A percentile compares a stretch with the other conserved stretches of the same genome.
Evolutionary conservation across 2,888 invertebrate species (phyloP).

Genomic region (Chloroclystis v-ata): DNA sequence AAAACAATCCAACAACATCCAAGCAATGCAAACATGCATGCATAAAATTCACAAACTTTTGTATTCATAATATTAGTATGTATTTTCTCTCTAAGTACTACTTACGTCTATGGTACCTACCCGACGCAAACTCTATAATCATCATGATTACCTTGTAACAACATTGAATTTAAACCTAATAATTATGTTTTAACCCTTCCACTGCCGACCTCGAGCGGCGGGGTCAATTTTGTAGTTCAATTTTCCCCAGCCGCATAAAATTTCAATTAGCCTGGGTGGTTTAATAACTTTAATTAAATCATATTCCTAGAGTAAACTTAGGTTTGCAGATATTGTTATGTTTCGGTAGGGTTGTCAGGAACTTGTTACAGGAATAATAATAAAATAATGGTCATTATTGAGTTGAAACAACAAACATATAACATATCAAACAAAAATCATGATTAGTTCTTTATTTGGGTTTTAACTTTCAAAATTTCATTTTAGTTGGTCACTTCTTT

Average conservation of each 20-base stretch:
- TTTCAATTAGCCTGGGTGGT: conserved; percentile 65
- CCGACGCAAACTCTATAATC: conserved; percentile 15
- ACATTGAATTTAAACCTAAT: conserved; percentile 28
- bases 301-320: conserved; percentile 52
- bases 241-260: conserved; percentile 57
- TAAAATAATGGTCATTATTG: too few species aligned
- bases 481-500: too few species aligned
- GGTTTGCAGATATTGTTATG: conserved; percentile 43
- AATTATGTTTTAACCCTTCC: conserved; percentile 42
- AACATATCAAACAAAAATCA: too few species aligned
- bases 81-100: not conserved
- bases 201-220: conserved; percentile 39
- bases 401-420: too few species aligned
- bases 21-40: too few species aligned
- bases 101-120: not conserved
- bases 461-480: too few species aligned
- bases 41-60: too few species aligned
- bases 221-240: conserved; percentile 57
- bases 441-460: too few species aligned
- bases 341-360: conserved; percentile 47
- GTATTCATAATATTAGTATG: too few species aligned
- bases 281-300: conserved; percentile 74
- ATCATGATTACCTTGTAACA: conserved; percentile 27
- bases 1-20: too few species aligned
- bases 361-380: not conserved